Conservation (phyloP, 2,797 vertebrate species). For the Myoxocephalus aenaeus region DNA sequence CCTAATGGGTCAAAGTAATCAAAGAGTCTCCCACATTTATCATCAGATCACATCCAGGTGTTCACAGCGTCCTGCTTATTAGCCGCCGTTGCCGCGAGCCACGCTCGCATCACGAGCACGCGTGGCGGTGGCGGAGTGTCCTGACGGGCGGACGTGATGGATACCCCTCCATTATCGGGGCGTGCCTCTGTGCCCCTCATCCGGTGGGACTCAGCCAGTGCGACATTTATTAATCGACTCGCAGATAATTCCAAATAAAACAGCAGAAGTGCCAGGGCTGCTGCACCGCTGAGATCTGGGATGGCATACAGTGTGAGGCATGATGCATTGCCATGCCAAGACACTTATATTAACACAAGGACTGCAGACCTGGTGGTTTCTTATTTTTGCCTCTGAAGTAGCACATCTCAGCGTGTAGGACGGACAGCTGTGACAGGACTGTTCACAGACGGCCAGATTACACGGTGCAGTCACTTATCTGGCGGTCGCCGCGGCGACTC, state of each 20-base stretch:
- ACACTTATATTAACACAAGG: conserved; percentile 58
- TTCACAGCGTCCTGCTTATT: conserved; percentile 25
- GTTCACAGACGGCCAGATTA: conserved; percentile 44
- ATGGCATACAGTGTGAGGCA: conserved; percentile 47
- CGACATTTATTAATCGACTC: conserved; percentile 77
- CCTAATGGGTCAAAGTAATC: conserved; percentile 46
- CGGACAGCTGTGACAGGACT: conserved; percentile 39
- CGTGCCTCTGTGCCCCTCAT: conserved; percentile 60
- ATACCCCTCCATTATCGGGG: conserved; percentile 77
- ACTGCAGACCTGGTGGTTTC: conserved; percentile 46
- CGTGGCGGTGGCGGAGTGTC: conserved; percentile 24
- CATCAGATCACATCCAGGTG: conserved; percentile 47
- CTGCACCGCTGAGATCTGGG: conserved; percentile 52
- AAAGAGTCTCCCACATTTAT: conserved; percentile 37
- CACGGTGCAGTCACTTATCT: conserved; percentile 19
- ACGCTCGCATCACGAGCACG: conserved; percentile 27
- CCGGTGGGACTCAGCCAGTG: conserved; percentile 55
- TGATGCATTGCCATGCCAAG: conserved; percentile 70
- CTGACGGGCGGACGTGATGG: conserved; percentile 75
- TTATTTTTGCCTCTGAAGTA: conserved; percentile 52
- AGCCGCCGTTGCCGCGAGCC: conserved; percentile 21
- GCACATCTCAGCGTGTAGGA: conserved; percentile 51
- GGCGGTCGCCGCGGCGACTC: background rate
- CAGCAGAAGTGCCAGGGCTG: conserved; percentile 53
- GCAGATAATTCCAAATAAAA: conserved; percentile 78